Evolutionary conservation across 2,113 vertebrate genomes (phyloP), one percentile per base, ranked within the genome.

Genomic region (Numida meleagris): DNA sequence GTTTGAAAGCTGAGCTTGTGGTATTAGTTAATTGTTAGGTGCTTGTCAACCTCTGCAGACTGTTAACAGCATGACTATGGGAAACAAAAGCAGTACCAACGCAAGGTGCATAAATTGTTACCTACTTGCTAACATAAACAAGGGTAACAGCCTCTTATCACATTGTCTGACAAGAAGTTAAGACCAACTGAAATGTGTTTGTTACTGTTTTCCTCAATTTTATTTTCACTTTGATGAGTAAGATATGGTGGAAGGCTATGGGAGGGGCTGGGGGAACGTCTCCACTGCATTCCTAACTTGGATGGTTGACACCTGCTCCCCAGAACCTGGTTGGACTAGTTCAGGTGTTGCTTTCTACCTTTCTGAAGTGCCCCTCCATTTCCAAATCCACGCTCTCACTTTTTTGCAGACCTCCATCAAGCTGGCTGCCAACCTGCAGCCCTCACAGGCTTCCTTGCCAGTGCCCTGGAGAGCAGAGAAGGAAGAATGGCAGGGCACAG

Each of bases 221-320:
- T 16, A 48, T 27, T 40, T 27, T 48, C 33, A 2, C 23, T 50
- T 51, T 80, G 71, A 14, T 17, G 38, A 42, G 38, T 29, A 55
- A 66, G 59, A 29, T 33, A 1, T 10, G 4, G 1, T 10, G 75
- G 57, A 55, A 53, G 75, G 51, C 6, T 12, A 6, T 7, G 5
- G 68, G 43, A 59, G 33, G 29, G 57, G 16, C 53, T 0, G 4
- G 3, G 71, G 34, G 36, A 40, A 58, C 61, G 73, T 18, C 66
- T 10, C 11, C 29, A 0, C 43, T 10, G n/a, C 27, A 1, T 3
- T 5, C 33, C 27, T 9, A 1, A 3, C 61, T 1, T 3, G 33
- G 14, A 36, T 4, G 36, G 29, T 4, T 36, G 25, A 4, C 25
- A 4, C 7, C 40, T 33, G 36, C 75, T 58, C 29, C 76, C 19